Conservation (phyloP, 2,888 invertebrate species). For the Myathropa florea region DNA sequence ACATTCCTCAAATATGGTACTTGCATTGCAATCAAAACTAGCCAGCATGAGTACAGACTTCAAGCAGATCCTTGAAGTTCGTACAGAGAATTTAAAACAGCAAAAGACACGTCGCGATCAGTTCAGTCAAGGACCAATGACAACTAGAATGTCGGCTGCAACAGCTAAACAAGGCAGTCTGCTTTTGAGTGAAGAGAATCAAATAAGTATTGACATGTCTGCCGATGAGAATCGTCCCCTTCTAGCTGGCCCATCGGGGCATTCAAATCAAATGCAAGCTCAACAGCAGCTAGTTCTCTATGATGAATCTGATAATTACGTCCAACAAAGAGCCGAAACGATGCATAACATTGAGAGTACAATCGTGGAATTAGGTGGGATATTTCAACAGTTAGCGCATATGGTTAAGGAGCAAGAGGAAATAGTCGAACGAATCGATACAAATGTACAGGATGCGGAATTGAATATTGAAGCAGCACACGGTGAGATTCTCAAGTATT, state of each 20-base stretch:
- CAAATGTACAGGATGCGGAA: constrained; percentile 96
- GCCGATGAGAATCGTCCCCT: constrained; percentile 80
- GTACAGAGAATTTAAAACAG: constrained; percentile 98
- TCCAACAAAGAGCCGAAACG: constrained; percentile 96
- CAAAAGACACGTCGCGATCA: constrained; percentile 96
- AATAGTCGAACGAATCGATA: constrained; percentile 98
- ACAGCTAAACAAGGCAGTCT: constrained; percentile 81
- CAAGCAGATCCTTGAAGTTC: constrained; percentile 97
- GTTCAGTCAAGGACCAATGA: constrained; percentile 83
- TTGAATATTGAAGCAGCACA: constrained; percentile 99
- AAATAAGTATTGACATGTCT: constrained; percentile 93
- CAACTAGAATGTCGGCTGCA: constrained; percentile 84
- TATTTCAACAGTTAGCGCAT: constrained; percentile 96
- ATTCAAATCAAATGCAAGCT: constrained; percentile 78
- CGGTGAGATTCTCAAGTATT: constrained; percentile 97
- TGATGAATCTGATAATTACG: constrained; percentile 94
- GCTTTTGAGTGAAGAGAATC: constrained; percentile 83
- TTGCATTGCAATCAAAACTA: constrained; percentile 95
- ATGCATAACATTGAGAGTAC: constrained; percentile 99
- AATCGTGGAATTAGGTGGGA: constrained; percentile 99
- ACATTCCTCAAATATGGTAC: constrained; percentile 95
- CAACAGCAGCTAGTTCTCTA: constrained; percentile 88
- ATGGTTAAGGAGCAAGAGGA: constrained; percentile 95
- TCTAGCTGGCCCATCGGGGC: constrained; percentile 78
- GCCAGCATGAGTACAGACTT: constrained; percentile 99